phyloP scores from a whole-genome alignment of 1,140 invertebrate species.

The Drosophila busckii region DNA sequence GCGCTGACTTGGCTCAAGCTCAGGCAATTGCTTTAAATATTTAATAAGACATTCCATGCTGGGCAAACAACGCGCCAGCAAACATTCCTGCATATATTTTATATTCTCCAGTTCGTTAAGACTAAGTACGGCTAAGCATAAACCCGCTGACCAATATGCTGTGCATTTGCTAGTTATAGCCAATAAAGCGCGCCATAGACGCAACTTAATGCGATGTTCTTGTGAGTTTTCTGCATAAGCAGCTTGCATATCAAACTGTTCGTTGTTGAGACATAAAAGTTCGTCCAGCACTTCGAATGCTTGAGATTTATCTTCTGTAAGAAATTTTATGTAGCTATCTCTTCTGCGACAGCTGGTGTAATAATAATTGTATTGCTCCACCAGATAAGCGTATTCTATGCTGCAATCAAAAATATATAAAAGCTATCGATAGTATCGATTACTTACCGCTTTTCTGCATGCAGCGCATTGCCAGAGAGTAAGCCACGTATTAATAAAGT shows the following conservation, averaged over 20 bases:
- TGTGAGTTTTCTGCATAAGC: conserved; percentile 72
- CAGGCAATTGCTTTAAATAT: conserved; percentile 7
- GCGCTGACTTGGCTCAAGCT: conserved; percentile 22
- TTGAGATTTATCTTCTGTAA: conserved; percentile 7
- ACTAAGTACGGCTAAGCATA: conserved; percentile 79
- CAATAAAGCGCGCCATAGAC: conserved; percentile 72
- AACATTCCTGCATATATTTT: conserved; percentile 81
- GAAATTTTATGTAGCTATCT: conserved; percentile 20
- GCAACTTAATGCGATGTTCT: conserved; percentile 75
- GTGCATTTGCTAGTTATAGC: conserved; percentile 28
- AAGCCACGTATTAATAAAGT: conserved; percentile 12
- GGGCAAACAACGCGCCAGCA: conserved; percentile 78
- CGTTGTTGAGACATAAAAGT: conserved; percentile 31
- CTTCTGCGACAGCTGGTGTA: conserved; percentile 20
- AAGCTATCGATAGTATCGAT: not conserved
- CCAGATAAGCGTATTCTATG: conserved; percentile 20
- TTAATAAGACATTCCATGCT: conserved; percentile 14
- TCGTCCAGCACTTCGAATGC: conserved; percentile 6
- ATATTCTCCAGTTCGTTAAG: conserved; percentile 83
- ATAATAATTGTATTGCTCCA: conserved; percentile 24
- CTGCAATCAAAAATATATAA: not conserved
- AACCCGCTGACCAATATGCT: conserved; percentile 48
- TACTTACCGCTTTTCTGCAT: conserved; percentile 11
- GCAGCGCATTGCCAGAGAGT: conserved; percentile 8
- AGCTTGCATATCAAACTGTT: conserved; percentile 14